Evolutionary conservation across 1,140 invertebrate genomes (phyloP).

Genomic region (Euwallacea similis): DNA sequence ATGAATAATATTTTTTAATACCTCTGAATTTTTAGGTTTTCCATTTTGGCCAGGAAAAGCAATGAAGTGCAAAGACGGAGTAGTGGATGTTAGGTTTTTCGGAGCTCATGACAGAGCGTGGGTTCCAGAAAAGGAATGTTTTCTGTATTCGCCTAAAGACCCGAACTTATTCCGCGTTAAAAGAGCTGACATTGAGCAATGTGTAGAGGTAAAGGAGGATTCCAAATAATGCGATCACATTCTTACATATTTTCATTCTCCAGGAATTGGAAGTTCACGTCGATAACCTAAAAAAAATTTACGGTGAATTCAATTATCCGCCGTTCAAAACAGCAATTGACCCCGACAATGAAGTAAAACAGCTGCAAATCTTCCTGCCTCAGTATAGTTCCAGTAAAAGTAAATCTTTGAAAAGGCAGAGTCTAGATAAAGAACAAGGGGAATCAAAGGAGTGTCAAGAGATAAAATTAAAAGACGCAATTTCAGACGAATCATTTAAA

Average conservation of each 20-base stretch:
- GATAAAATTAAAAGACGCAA: too few species aligned
- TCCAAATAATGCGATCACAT: not conserved
- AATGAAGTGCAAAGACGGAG: conserved; percentile 72
- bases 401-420: not conserved
- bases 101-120: conserved; percentile 91
- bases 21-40: conserved; percentile 61
- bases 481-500: not conserved
- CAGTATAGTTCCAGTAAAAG: conserved; percentile 53
- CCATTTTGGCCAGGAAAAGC: conserved; percentile 95
- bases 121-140: conserved; percentile 83
- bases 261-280: conserved; percentile 76
- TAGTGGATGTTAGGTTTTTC: conserved; percentile 91
- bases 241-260: not conserved
- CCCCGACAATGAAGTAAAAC: conserved; percentile 64
- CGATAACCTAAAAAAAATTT: conserved; percentile 69
- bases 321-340: conserved; percentile 72
- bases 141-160: conserved; percentile 74
- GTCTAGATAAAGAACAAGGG: not conserved
- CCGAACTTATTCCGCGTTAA: conserved; percentile 63
- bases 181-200: conserved; percentile 64
- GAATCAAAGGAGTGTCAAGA: not conserved
- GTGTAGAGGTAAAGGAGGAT: conserved; percentile 56
- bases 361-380: conserved; percentile 70
- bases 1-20: not conserved
- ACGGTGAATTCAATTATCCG: conserved; percentile 78